Evolutionary conservation across 2,797 vertebrate genomes (phyloP).

Genomic region (Coregonus suidteri): DNA sequence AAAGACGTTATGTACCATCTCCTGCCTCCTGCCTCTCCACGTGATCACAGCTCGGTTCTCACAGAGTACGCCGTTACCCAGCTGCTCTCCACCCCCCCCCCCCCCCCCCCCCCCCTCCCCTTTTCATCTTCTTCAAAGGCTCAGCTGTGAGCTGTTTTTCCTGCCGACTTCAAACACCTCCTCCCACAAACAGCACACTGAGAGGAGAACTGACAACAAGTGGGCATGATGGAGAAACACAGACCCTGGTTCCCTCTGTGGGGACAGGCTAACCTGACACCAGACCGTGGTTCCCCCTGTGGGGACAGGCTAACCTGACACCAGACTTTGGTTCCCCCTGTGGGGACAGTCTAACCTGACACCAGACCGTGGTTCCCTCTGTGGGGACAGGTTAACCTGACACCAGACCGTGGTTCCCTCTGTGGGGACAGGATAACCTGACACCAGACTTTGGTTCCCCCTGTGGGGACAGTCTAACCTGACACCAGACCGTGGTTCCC

Average conservation of each 20-base stretch:
- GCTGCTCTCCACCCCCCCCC: slow-evolving; percentile 45
- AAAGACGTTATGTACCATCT: background rate
- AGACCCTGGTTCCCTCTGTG: background rate
- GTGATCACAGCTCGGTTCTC: background rate
- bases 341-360: background rate
- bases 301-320: slow-evolving; percentile 35
- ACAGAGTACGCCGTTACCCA: background rate
- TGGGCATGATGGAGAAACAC: slow-evolving; percentile 51
- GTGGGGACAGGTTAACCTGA: background rate
- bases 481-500: background rate
- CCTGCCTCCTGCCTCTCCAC: background rate
- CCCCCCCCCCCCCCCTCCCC: slow-evolving; percentile 41
- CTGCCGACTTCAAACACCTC: slow-evolving; percentile 64
- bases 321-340: too few species aligned
- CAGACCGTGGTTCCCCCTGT: background rate
- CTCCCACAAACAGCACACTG: slow-evolving; percentile 52
- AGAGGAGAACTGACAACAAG: slow-evolving; percentile 57
- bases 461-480: background rate
- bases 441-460: background rate
- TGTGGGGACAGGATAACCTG: background rate
- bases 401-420: background rate
- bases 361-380: background rate
- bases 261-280: background rate
- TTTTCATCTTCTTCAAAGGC: slow-evolving; percentile 60
- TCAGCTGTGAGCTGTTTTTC: slow-evolving; percentile 57